These are phyloP conservation scores for Cataglyphis rosenhaueri DNA, from an alignment of 2,888 invertebrate genomes.

Conservation along the genomic window DNA sequence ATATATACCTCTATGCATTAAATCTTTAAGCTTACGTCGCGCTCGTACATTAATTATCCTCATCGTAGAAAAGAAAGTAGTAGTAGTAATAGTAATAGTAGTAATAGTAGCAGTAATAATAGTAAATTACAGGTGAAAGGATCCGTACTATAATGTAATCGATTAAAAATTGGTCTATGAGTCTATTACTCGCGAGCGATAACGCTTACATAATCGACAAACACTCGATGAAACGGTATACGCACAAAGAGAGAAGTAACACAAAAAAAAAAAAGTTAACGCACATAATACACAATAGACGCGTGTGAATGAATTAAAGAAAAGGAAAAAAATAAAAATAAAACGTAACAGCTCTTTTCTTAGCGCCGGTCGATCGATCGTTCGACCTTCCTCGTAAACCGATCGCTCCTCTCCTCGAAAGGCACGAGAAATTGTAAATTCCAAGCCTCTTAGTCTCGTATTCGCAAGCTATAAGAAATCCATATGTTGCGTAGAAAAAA, in stretches of 20 bases:
- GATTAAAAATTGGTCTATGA: slow-evolving; percentile 66
- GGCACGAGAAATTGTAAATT: slow-evolving; percentile 67
- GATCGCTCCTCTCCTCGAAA: slow-evolving; percentile 70
- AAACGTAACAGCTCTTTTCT: slow-evolving; percentile 22
- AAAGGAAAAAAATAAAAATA: slow-evolving; percentile 27
- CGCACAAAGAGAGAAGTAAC: slow-evolving; percentile 15
- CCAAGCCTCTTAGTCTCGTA: slow-evolving; percentile 46
- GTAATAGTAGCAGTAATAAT: slow-evolving; percentile 57
- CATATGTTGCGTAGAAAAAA: slow-evolving; percentile 59
- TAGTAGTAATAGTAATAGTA: slow-evolving; percentile 47
- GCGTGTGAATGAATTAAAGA: slow-evolving; percentile 17
- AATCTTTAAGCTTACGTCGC: slow-evolving; percentile 51
- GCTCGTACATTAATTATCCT: slow-evolving; percentile 55
- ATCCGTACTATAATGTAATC: slow-evolving; percentile 52
- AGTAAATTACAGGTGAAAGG: slow-evolving; percentile 69
- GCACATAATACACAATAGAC: slow-evolving; percentile 30
- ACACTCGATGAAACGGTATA: slow-evolving; percentile 53
- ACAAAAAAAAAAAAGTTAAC: slow-evolving; percentile 27
- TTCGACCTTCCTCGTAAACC: slow-evolving; percentile 24
- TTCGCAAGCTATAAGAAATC: slow-evolving; percentile 53
- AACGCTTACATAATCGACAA: slow-evolving; percentile 52
- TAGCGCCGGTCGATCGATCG: slow-evolving; percentile 53
- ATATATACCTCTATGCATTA: slow-evolving; percentile 58
- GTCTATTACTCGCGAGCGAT: slow-evolving; percentile 40
- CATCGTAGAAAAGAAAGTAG: slow-evolving; percentile 59